Base-by-base conservation (phyloP, 1,140 invertebrate species). In the Macrocentrus cingulum region DNA sequence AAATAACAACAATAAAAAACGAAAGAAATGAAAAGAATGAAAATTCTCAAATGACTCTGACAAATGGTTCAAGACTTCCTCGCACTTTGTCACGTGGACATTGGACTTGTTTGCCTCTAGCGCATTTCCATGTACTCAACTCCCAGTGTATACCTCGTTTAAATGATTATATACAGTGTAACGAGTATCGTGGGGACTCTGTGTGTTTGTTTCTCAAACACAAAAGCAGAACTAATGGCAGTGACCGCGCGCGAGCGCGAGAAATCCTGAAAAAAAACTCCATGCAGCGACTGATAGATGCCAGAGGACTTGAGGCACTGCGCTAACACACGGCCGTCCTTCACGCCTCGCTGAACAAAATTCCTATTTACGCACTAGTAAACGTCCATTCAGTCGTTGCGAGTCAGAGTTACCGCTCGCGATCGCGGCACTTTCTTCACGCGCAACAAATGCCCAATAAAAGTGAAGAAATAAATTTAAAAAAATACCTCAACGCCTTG, bases 111-210 rank as follows among this genome's bases (percentile, higher is more conserved):
- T n/a, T 44, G 9, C 16, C 37, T 1, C 11, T n/a, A 55, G 53
- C 20, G 53, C 44, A 55, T 55, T 55, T 55, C 23, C 53, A 29
- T 55, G 53, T 55, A 45, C 7, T 15, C 34, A 51, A 32, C 48
- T n/a, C n/a, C 44, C 9, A n/a, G 19, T 19, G 16, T 20, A 45
- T 45, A 46, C 29, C 25, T 44, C 42, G 22, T 55, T 55, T 42
- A 55, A 45, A 19, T 18, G 39, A 29, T 32, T 45, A 29, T 55
- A 29, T 15, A 44, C 13, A 18, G 15, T 15, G 9, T n/a, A 39
- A 8, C 16, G 16, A 39, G 9, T n/a, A 39, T 39, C 7, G 8
- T 4, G 13, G 13, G 36, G 36, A n/a, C 36, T 8, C 15, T 39
- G 13, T 39, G 13, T 39, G 13, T 39, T 39, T n/a, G 13, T 39